Evolutionary conservation across 1,140 invertebrate species (phyloP).

Genomic region (Drosophila bocki): DNA sequence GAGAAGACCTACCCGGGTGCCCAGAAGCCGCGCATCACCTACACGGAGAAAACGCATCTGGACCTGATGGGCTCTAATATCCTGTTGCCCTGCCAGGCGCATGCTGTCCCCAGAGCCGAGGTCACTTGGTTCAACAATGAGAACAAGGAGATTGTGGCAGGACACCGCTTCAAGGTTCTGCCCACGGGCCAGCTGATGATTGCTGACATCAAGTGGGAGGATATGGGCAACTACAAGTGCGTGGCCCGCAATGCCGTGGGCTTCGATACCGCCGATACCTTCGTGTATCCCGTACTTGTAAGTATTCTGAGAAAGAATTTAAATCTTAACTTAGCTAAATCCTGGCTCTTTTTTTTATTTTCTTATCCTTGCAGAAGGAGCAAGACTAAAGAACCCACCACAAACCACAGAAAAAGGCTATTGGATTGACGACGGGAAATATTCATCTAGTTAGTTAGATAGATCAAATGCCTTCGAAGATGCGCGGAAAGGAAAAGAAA

Average conservation of each 20-base stretch:
- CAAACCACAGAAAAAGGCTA: slow-evolving; percentile 51
- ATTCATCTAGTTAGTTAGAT: slow-evolving; percentile 80
- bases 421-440: slow-evolving; percentile 64
- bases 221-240: slow-evolving; percentile 93
- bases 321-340: not conserved
- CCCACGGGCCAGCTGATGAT: slow-evolving; percentile 91
- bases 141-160: slow-evolving; percentile 85
- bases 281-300: slow-evolving; percentile 91
- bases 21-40: slow-evolving; percentile 86
- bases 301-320: slow-evolving; percentile 51
- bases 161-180: slow-evolving; percentile 87
- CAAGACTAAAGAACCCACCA: slow-evolving; percentile 65
- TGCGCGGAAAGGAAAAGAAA: slow-evolving; percentile 55
- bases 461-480: slow-evolving; percentile 82
- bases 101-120: slow-evolving; percentile 88
- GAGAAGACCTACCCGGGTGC: slow-evolving; percentile 78
- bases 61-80: slow-evolving; percentile 88
- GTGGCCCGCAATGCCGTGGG: slow-evolving; percentile 89
- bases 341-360: not conserved
- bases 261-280: slow-evolving; percentile 88
- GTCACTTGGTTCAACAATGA: slow-evolving; percentile 89
- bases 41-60: slow-evolving; percentile 86
- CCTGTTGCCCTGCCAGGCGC: slow-evolving; percentile 89
- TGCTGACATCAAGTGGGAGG: slow-evolving; percentile 88
- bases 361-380: slow-evolving; percentile 63